Base-by-base conservation (phyloP, 2,888 invertebrate genomes). In the Tetragnatha montana region DNA sequence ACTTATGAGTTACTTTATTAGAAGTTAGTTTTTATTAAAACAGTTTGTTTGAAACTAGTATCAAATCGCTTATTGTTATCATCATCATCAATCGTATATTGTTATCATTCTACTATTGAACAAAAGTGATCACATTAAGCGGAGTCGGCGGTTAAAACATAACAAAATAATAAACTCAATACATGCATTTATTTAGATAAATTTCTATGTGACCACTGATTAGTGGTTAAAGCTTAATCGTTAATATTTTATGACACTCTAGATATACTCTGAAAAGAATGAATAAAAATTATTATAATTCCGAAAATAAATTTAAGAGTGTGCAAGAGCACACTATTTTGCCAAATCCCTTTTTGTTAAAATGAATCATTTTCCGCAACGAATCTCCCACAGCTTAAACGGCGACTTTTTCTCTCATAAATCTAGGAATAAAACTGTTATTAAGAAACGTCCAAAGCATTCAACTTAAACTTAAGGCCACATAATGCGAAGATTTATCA, bases 401-500 rank as follows among this genome's bases (percentile, higher is more conserved):
- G 19, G 12, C 8, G 22, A 50, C 71, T 3, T 73, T 51, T 74
- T 50, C 17, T 51, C 8, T 60, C 35, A 73, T 69, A 70, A 80
- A 84, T 75, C 75, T n/a, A 3, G 21, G 69, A n/a, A 14, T 14
- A 35, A 79, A 79, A 51, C 50, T 8, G 50, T 85, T 85, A 85
- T 78, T 78, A 84, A 51, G 19, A 60, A 85, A 35, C 51, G 47
- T 70, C n/a, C 2, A 79, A 49, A 50, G 21, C 78, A 70, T 79
- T 78, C 49, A 19, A 21, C 22, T 21, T 17, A 22, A 14, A 51
- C 78, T 76, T 70, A 70, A 84, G 14, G 47, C 17, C 71, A 79
- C 51, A 85, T 70, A 79, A 84, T 68, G 17, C 49, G 51, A 51
- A 69, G 71, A 85, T 85, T 85, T 85, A 85, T 79, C 51, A 50